These are phyloP conservation scores for Drosophila teissieri DNA, from an alignment of 1,140 invertebrate genomes.

Conservation along the genomic window DNA sequence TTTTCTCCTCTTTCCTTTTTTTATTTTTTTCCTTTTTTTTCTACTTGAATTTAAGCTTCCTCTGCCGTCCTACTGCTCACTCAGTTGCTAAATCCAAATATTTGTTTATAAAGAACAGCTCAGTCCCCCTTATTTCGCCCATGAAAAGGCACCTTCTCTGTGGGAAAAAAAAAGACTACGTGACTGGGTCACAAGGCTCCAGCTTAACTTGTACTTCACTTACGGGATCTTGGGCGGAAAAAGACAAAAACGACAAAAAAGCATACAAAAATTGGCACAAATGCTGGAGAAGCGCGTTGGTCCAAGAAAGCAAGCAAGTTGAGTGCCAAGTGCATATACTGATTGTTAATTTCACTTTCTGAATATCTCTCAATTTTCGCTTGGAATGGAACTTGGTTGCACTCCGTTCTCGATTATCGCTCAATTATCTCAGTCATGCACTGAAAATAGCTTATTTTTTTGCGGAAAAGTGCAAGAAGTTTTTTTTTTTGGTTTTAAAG, in stretches of 20 bases:
- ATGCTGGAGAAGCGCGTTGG: neutral
- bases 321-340: constrained; percentile 32
- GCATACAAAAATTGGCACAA: neutral
- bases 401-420: constrained; percentile 1
- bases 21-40: constrained; percentile 9
- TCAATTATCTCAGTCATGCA: neutral
- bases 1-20: neutral
- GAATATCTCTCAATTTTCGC: constrained; percentile 20
- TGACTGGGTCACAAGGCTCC: constrained; percentile 56
- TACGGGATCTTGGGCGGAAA: constrained; percentile 4
- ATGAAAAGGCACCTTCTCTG: neutral
- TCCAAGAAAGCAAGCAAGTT: constrained; percentile 5
- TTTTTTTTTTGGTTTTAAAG: too few relatives aligned
- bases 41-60: constrained; percentile 14
- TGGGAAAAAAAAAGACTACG: constrained; percentile 34
- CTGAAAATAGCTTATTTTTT: neutral
- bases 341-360: constrained; percentile 20
- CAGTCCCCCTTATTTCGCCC: constrained; percentile 5
- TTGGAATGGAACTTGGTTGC: constrained; percentile 11
- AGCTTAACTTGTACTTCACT: constrained; percentile 57
- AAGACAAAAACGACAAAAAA: neutral
- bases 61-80: constrained; percentile 32
- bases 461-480: too few relatives aligned
- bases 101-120: constrained; percentile 73
- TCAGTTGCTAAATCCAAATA: constrained; percentile 74